Base-by-base conservation (phyloP, 2,888 invertebrate species). In the Mechanitis messenoides region DNA sequence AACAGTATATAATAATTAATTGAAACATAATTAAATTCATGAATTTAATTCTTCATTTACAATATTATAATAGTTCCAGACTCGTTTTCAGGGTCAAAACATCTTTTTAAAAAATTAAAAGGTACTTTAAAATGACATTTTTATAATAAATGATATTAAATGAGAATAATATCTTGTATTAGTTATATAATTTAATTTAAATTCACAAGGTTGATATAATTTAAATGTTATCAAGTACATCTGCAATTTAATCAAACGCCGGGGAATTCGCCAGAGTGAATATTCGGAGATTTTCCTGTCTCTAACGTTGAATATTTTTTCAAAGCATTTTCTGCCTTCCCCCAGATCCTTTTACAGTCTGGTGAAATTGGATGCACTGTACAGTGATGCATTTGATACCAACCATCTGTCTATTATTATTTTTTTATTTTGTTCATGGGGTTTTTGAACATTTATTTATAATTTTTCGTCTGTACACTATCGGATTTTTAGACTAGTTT, bases 281-380 rank as follows among this genome's bases (percentile, higher is more conserved):
- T 50, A 50, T 55, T 59, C 61, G 60, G 63, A 53, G 59, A 53
- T 59, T 63, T 62, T 59, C 62, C 58, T 56, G 62, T 58, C 60
- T 60, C 59, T 45, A 45, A 61, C 62, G 59, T 54, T 67, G 63
- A 61, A 61, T 59, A 61, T 55, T 67, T 67, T 65, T 65, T 60
- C 61, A 33, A 59, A 60, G 59, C 56, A 58, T 64, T 68, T 68
- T 64, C 68, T 68, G 64, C 68, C 71, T 62, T 72, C 71, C 61
- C 58, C 58, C 55, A 62, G 63, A 72, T 72, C 72, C 71, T 75
- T 68, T 76, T 69, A 68, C 76, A 75, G 76, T 71, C 74, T 74
- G 69, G 70, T 74, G 80, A 83, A 84, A 85, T 85, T 85, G 84
- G 83, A 85, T 85, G 84, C 83, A 77, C 76, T 70, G 65, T 60